These are phyloP conservation scores for Notechis scutatus DNA, from an alignment of 2,113 vertebrate species.

Conservation along the genomic window DNA sequence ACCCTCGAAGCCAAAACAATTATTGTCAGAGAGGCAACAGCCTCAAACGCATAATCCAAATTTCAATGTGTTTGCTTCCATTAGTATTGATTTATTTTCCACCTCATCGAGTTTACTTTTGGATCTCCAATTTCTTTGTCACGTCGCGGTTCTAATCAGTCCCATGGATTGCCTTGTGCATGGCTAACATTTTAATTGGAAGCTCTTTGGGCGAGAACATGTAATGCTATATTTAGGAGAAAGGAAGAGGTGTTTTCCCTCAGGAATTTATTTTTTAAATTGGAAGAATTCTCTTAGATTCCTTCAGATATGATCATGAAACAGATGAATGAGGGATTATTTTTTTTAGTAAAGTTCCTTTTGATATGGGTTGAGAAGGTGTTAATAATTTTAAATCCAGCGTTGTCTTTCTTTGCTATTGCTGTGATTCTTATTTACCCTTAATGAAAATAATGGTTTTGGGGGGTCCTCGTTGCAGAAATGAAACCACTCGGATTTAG, in stretches of 20 bases:
- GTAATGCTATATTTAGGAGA: neutral
- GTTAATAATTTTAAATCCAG: neutral
- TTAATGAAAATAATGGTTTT: neutral
- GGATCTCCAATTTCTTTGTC: neutral
- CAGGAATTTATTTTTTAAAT: neutral
- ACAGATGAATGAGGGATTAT: neutral
- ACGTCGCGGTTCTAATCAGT: neutral
- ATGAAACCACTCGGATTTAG: neutral
- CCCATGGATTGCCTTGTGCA: neutral
- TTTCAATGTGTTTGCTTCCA: neutral
- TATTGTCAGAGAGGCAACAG: too few species aligned
- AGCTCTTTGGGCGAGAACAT: neutral
- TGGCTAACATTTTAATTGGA: neutral
- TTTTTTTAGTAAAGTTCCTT: neutral
- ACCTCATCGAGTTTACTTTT: neutral
- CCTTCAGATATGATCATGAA: neutral
- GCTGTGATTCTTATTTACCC: neutral
- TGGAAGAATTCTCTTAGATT: neutral
- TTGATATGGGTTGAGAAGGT: neutral
- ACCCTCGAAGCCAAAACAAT: neutral
- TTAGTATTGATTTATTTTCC: neutral
- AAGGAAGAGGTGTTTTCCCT: neutral
- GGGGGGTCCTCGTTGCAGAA: neutral
- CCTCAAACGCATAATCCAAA: neutral
- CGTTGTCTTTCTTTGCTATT: neutral